Percentiles rank a stretch among this genome's conserved stretches.
phyloP scores from a whole-genome alignment of 2,113 vertebrate species.

The Hystrix cristata region DNA sequence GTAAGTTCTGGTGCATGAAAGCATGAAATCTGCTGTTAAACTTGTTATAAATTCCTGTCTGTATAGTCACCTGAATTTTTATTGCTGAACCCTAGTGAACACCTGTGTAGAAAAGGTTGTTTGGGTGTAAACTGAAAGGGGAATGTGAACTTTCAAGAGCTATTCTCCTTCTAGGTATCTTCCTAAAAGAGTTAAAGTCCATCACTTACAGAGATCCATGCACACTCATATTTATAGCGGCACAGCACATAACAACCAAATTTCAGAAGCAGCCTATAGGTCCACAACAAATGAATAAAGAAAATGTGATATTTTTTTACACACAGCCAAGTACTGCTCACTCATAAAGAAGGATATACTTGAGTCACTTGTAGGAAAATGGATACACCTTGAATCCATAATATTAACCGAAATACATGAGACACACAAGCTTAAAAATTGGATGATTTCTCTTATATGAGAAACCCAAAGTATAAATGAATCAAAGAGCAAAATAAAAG shows the following conservation, averaged over 20 bases:
- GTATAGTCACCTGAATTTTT: background rate
- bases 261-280: background rate
- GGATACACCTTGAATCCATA: background rate
- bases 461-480: background rate
- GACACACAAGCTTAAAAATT: background rate
- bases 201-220: background rate
- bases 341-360: background rate
- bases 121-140: constrained; percentile 2
- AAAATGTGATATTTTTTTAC: background rate
- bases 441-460: background rate
- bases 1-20: constrained; percentile 85
- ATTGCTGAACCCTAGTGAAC: background rate
- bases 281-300: background rate
- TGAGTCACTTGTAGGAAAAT: background rate
- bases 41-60: background rate
- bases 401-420: background rate
- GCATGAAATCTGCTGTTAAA: background rate
- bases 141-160: background rate
- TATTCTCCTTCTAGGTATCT: background rate
- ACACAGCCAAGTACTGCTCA: background rate
- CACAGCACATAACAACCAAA: background rate
- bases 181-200: background rate
- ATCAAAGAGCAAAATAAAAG: background rate
- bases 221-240: background rate
- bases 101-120: background rate